These are phyloP conservation scores for Ornithoptera alexandrae DNA, from an alignment of 2,888 invertebrate genomes.

Conservation along the genomic window DNA sequence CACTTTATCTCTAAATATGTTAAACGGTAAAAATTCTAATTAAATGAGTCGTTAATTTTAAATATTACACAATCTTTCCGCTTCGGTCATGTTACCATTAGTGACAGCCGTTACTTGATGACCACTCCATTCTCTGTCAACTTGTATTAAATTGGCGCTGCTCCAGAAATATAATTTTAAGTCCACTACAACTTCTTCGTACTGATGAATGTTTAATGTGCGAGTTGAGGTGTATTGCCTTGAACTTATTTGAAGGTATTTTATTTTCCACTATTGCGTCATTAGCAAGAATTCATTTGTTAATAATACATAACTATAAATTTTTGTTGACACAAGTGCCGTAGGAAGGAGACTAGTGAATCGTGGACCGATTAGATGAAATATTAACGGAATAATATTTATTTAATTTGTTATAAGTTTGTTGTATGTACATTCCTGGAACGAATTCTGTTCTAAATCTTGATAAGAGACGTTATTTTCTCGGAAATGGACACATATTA, in stretches of 20 bases:
- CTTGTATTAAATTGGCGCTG: conserved; percentile 30
- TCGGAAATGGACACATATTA: not conserved
- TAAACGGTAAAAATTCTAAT: conserved; percentile 9
- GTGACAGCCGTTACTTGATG: conserved; percentile 30
- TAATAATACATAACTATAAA: too few species aligned
- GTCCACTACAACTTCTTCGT: conserved; percentile 20
- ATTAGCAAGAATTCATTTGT: too few species aligned
- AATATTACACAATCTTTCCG: conserved; percentile 26
- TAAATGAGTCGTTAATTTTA: conserved; percentile 25
- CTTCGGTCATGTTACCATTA: conserved; percentile 27
- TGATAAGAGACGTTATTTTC: too few species aligned
- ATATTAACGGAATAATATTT: too few species aligned
- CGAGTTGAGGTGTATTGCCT: not conserved
- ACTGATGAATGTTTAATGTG: conserved; percentile 29
- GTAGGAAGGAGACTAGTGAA: too few species aligned
- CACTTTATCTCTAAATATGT: not conserved
- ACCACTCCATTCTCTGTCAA: conserved; percentile 28
- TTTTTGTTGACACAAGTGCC: too few species aligned
- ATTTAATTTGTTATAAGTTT: too few species aligned
- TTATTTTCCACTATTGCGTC: too few species aligned
- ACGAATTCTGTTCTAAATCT: too few species aligned
- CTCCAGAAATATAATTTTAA: conserved; percentile 30
- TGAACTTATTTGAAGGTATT: not conserved
- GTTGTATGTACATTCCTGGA: too few species aligned
- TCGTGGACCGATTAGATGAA: too few species aligned